Conservation (phyloP, 92 coral and sea anemone species). For the Blastomussa wellsi region DNA sequence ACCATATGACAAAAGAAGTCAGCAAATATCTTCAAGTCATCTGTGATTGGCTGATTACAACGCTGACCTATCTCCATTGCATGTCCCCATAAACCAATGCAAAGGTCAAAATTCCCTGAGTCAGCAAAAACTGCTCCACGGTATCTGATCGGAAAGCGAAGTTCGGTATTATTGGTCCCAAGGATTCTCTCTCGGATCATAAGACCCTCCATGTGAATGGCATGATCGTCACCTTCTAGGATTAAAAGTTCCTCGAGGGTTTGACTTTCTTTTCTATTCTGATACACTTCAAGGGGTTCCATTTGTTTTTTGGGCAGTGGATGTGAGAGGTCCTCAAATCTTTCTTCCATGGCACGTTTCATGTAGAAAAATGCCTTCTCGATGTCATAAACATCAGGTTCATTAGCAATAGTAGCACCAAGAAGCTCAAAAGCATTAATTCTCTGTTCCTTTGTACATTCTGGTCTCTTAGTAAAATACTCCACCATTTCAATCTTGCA, state of each 20-base stretch:
- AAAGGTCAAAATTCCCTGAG: slow-evolving; percentile 84
- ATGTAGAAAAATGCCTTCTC: slow-evolving; percentile 65
- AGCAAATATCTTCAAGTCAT: slow-evolving; percentile 89
- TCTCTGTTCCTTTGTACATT: slow-evolving; percentile 55
- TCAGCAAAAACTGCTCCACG: slow-evolving; percentile 93
- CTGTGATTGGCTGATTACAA: slow-evolving; percentile 70
- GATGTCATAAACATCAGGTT: slow-evolving; percentile 74
- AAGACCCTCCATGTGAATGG: slow-evolving; percentile 83
- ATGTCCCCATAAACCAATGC: slow-evolving; percentile 85
- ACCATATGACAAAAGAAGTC: slow-evolving; percentile 93
- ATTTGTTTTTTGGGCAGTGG: slow-evolving; percentile 45
- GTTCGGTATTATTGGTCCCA: slow-evolving; percentile 69
- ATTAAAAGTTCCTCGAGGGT: slow-evolving; percentile 54
- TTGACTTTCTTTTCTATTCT: slow-evolving; percentile 72
- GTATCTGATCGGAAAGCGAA: slow-evolving; percentile 82
- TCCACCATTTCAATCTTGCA: slow-evolving; percentile 84
- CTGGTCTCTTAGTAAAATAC: slow-evolving; percentile 58
- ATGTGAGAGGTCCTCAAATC: slow-evolving; percentile 36
- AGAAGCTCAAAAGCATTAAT: slow-evolving; percentile 73
- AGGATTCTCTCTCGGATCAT: slow-evolving; percentile 79
- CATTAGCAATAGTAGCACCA: slow-evolving; percentile 88
- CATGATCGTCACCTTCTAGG: slow-evolving; percentile 63
- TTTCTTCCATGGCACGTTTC: slow-evolving; percentile 67
- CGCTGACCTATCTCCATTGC: slow-evolving; percentile 88
- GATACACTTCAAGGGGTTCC: slow-evolving; percentile 77